Evolutionary conservation across 2,888 invertebrate species (phyloP), one percentile per base, ranked within the genome.

Genomic region (Cremastinae sp.): DNA sequence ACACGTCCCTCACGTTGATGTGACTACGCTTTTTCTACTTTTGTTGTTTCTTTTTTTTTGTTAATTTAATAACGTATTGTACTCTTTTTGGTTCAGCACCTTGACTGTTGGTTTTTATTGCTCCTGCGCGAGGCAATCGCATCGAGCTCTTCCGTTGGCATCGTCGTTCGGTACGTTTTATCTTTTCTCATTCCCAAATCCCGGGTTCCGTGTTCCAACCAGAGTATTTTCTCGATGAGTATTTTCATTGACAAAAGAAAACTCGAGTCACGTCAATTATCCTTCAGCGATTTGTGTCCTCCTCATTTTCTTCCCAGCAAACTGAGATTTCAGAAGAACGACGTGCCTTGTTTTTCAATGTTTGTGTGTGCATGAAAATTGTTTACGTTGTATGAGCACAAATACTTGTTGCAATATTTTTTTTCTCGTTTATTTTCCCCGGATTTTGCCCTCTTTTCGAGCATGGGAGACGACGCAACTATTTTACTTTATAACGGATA

Each of bases 21-120:
- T 37, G 45, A 51, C 55, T 75, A 75, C 45, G 81, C 82, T 74
- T 83, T 81, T 71, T 83, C 78, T 78, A 82, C 39, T 41, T 45
- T 45, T 28, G 12, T 45, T 70, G 51, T 28, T 71, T 78, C 81
- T 79, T 75, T 74, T 79, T 51, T 70, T 58, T 74, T 65, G 61
- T 77, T 74, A 74, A 82, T 78, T 79, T 76, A 59, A 71, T 69
- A 71, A 79, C 74, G 56, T 83, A 80, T 78, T 84, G 83, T 81
- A 84, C 82, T 84, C 83, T 88, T 81, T 88, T 88, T 88, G 84
- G 86, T 87, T 87, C 89, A 88, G 86, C 86, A 84, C 81, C 86
- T 77, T 69, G 47, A 65, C 69, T 81, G 78, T 85, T 86, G 87
- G 86, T 86, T 87, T 86, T 83, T 86, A 72, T 87, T 86, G 79